Evolutionary conservation across 2,113 vertebrate genomes (phyloP).

Genomic region (Melospiza melodia): DNA sequence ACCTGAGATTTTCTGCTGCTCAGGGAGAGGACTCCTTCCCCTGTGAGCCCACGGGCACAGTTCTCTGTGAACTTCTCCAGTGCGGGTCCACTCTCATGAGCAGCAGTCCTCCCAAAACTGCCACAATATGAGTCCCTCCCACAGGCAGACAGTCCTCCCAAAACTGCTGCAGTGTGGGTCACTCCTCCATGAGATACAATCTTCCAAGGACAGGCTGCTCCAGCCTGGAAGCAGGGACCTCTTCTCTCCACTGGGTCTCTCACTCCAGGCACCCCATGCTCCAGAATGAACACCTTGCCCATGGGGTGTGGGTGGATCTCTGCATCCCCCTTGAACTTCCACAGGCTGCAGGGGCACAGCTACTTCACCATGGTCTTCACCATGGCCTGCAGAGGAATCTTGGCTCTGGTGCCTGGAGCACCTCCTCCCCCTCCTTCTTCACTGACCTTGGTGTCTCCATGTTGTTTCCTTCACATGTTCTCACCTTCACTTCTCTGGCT

Average conservation of each 20-base stretch:
- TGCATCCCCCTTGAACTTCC: not conserved
- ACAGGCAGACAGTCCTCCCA: not conserved
- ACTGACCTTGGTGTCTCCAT: not conserved
- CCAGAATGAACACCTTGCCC: not conserved
- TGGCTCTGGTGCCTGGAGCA: not conserved
- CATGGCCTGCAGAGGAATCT: not conserved
- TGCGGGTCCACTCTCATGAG: accelerated
- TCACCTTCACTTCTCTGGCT: not conserved
- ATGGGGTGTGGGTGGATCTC: not conserved
- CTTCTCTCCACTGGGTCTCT: not conserved
- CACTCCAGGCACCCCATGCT: too few relatives aligned
- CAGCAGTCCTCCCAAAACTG: not conserved
- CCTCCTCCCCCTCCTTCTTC: not conserved
- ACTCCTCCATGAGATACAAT: not conserved
- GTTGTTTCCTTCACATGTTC: not conserved
- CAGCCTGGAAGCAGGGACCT: too few relatives aligned
- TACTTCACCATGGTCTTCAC: not conserved
- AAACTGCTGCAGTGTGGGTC: not conserved
- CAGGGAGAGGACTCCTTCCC: not conserved
- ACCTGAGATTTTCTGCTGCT: not conserved
- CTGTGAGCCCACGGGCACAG: too few relatives aligned
- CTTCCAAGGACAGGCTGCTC: not conserved
- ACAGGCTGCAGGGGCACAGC: not conserved
- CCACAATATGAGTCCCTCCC: not conserved
- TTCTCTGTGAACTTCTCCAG: not conserved